phyloP scores from a whole-genome alignment of 2,888 invertebrate species.

The Phrixothrix hirtus region DNA sequence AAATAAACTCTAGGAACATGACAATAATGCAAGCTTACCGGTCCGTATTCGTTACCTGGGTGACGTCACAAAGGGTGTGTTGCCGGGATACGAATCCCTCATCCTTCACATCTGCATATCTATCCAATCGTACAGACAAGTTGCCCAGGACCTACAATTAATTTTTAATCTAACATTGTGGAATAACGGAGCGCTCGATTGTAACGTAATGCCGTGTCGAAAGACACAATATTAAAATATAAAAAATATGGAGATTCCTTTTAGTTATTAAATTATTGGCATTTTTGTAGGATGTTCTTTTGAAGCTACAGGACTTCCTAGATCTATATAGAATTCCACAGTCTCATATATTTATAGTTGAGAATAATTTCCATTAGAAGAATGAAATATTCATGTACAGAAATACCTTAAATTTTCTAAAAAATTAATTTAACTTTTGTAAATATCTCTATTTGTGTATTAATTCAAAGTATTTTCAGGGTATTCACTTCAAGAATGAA shows the following conservation, averaged over 20 bases:
- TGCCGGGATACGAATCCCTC: conserved; percentile 50
- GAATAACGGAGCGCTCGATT: conserved; percentile 23
- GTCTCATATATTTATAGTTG: too few species aligned
- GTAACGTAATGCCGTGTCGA: conserved; percentile 29
- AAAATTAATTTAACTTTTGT: too few species aligned
- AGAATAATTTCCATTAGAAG: too few species aligned
- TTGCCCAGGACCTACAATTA: conserved; percentile 41
- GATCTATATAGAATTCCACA: too few species aligned
- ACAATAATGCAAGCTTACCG: conserved; percentile 36
- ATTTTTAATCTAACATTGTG: conserved; percentile 38
- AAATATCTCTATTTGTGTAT: too few species aligned
- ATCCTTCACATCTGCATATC: conserved; percentile 33
- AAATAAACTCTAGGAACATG: conserved; percentile 26
- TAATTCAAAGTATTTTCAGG: too few species aligned
- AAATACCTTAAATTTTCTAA: too few species aligned
- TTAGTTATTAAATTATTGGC: conserved; percentile 54
- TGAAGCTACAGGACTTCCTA: conserved; percentile 9
- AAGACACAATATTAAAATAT: conserved; percentile 51
- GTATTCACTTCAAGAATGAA: too few species aligned
- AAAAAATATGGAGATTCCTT: conserved; percentile 47
- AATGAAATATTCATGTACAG: too few species aligned
- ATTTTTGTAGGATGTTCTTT: conserved; percentile 39
- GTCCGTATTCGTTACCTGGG: conserved; percentile 52
- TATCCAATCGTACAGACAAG: conserved; percentile 47
- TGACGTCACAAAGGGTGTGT: conserved; percentile 56